phyloP scores from a whole-genome alignment of 2,888 invertebrate species.

The Trypoxylon attenuatum region DNA sequence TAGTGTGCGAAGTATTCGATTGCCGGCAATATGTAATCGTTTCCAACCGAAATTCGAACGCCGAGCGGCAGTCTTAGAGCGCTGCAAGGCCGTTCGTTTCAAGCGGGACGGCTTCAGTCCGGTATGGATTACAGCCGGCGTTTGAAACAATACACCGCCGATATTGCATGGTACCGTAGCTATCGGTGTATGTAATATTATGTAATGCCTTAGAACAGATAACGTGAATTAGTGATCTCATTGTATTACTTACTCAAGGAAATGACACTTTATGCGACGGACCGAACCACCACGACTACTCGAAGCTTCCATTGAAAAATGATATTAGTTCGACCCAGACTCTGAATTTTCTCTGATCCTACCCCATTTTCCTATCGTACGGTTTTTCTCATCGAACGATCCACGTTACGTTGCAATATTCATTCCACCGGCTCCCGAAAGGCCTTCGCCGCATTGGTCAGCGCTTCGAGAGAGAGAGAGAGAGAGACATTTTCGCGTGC shows the following conservation, averaged over 20 bases:
- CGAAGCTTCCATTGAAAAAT: neutral
- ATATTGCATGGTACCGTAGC: slow-evolving; percentile 42
- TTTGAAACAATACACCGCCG: slow-evolving; percentile 61
- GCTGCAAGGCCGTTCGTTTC: slow-evolving; percentile 57
- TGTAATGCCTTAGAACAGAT: slow-evolving; percentile 39
- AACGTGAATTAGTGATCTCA: slow-evolving; percentile 38
- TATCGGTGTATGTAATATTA: slow-evolving; percentile 43
- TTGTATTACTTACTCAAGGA: slow-evolving; percentile 25
- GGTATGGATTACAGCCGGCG: slow-evolving; percentile 62
- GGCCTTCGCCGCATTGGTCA: too few relatives aligned
- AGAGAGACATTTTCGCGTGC: too few relatives aligned
- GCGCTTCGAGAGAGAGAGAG: too few relatives aligned
- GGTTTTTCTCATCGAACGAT: neutral
- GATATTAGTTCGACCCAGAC: neutral
- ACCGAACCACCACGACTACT: neutral
- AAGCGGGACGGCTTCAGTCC: slow-evolving; percentile 40
- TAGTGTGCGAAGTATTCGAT: slow-evolving; percentile 46
- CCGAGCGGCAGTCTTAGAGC: slow-evolving; percentile 40
- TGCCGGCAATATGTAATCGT: slow-evolving; percentile 56
- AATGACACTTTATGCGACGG: slow-evolving; percentile 21
- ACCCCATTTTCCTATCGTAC: neutral
- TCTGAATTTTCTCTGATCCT: neutral
- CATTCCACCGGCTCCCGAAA: neutral
- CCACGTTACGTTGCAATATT: neutral
- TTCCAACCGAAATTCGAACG: slow-evolving; percentile 60